Evolutionary conservation across 2,888 invertebrate genomes (phyloP).

Genomic region (Coenonympha glycerion): DNA sequence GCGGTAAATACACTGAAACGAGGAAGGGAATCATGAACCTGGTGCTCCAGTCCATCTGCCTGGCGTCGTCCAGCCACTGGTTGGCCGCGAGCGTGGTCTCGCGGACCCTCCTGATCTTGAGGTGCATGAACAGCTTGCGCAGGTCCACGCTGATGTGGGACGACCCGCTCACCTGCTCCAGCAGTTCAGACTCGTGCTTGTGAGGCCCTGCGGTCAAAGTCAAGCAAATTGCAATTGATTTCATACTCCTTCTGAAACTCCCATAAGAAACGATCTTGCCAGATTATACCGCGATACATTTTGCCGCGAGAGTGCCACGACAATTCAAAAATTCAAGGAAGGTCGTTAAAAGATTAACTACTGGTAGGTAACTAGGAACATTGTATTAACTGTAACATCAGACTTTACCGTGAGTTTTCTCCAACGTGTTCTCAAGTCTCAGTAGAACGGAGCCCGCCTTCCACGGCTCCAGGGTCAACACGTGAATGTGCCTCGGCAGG

Average conservation of each 20-base stretch:
- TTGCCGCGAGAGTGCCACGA: too few relatives aligned
- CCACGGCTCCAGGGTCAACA: constrained; percentile 79
- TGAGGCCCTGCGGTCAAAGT: constrained; percentile 36
- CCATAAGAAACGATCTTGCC: too few relatives aligned
- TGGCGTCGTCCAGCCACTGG: constrained; percentile 67
- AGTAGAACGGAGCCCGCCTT: constrained; percentile 67
- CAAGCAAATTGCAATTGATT: too few relatives aligned
- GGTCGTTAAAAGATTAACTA: not conserved
- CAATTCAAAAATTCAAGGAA: too few relatives aligned
- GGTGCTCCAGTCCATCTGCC: constrained; percentile 72
- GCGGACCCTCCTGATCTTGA: constrained; percentile 62
- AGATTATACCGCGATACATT: too few relatives aligned
- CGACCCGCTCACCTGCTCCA: constrained; percentile 34
- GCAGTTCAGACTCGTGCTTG: constrained; percentile 35
- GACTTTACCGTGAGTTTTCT: constrained; percentile 48
- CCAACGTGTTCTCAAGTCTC: constrained; percentile 77
- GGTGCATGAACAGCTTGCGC: constrained; percentile 75
- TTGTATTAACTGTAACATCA: not conserved
- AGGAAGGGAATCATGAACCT: constrained; percentile 41
- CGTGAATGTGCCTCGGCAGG: constrained; percentile 73
- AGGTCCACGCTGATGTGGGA: constrained; percentile 72
- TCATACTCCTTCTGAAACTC: too few relatives aligned
- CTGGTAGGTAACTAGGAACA: not conserved
- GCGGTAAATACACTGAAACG: too few relatives aligned
- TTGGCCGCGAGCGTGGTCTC: constrained; percentile 75